Evolutionary conservation across 2,797 vertebrate genomes (phyloP).

Genomic region (Myioborus melanocephalus): DNA sequence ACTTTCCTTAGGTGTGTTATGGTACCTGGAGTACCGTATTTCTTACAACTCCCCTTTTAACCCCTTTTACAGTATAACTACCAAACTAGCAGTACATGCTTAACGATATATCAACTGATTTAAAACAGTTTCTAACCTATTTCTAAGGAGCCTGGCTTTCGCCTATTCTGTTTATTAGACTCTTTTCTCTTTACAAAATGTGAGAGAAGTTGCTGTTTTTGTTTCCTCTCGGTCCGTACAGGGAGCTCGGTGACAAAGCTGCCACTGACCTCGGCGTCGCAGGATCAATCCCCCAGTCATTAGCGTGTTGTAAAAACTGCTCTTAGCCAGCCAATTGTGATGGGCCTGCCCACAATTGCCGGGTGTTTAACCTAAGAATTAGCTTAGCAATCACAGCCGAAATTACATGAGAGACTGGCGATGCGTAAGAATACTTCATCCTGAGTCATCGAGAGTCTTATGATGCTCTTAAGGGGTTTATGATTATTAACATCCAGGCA

Average conservation of each 20-base stretch:
- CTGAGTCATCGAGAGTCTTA: slow-evolving; percentile 32
- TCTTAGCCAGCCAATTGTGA: background rate
- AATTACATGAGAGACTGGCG: background rate
- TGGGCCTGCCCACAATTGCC: background rate
- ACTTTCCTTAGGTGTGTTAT: too few species aligned
- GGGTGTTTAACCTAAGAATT: slow-evolving; percentile 49
- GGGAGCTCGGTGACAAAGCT: slow-evolving; percentile 10
- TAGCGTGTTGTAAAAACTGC: background rate
- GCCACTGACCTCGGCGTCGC: background rate
- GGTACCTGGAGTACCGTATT: too few species aligned
- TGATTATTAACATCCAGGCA: background rate
- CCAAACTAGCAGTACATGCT: too few species aligned
- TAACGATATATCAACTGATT: too few species aligned
- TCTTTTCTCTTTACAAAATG: background rate
- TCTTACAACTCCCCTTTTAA: too few species aligned
- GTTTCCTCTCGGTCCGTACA: background rate
- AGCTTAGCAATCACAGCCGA: slow-evolving; percentile 6
- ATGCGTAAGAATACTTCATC: background rate
- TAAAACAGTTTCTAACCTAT: too few species aligned
- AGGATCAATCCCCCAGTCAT: slow-evolving; percentile 19
- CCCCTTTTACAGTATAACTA: too few species aligned
- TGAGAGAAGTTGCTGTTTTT: background rate
- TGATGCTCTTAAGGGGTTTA: background rate
- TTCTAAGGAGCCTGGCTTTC: background rate
- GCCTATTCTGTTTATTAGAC: fast-evolving